These are phyloP conservation scores for Luffia ferchaultella DNA, from an alignment of 2,888 invertebrate genomes.

Conservation along the genomic window DNA sequence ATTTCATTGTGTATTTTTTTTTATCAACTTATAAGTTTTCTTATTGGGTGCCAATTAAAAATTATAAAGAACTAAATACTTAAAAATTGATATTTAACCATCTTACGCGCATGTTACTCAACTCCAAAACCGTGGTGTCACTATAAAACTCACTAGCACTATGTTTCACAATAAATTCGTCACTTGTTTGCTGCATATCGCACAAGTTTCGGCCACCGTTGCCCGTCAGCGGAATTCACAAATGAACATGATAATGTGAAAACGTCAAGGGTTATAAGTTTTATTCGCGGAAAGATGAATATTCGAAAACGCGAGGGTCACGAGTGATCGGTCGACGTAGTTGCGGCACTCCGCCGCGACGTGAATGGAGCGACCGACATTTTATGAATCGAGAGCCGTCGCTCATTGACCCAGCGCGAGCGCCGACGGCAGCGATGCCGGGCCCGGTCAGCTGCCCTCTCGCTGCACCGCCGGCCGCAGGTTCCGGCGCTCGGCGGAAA, in stretches of 20 bases:
- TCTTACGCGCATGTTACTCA: slow-evolving; percentile 51
- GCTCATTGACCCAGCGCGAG: slow-evolving; percentile 54
- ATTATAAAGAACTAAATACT: too few species aligned
- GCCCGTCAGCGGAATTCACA: slow-evolving; percentile 24
- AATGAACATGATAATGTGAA: slow-evolving; percentile 57
- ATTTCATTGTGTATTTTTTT: too few species aligned
- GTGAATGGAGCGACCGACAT: slow-evolving; percentile 64
- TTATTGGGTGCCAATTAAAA: too few species aligned
- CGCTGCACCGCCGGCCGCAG: slow-evolving; percentile 25
- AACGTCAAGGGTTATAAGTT: slow-evolving; percentile 63
- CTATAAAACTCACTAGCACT: slow-evolving; percentile 52
- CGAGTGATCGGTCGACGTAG: slow-evolving; percentile 58
- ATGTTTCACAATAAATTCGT: slow-evolving; percentile 34
- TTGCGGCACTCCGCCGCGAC: slow-evolving; percentile 42
- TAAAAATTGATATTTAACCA: slow-evolving; percentile 7
- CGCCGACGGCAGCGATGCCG: slow-evolving; percentile 20
- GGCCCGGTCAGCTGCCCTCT: slow-evolving; percentile 17
- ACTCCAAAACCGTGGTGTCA: slow-evolving; percentile 51
- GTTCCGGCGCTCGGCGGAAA: slow-evolving; percentile 54
- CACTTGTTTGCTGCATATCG: slow-evolving; percentile 55
- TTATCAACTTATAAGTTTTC: too few species aligned
- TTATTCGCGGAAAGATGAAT: slow-evolving; percentile 65
- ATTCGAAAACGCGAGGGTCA: slow-evolving; percentile 65
- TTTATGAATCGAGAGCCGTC: slow-evolving; percentile 62
- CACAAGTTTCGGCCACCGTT: slow-evolving; percentile 40